Conservation (phyloP, 2,113 vertebrate species). For the Philantomba maxwellii region DNA sequence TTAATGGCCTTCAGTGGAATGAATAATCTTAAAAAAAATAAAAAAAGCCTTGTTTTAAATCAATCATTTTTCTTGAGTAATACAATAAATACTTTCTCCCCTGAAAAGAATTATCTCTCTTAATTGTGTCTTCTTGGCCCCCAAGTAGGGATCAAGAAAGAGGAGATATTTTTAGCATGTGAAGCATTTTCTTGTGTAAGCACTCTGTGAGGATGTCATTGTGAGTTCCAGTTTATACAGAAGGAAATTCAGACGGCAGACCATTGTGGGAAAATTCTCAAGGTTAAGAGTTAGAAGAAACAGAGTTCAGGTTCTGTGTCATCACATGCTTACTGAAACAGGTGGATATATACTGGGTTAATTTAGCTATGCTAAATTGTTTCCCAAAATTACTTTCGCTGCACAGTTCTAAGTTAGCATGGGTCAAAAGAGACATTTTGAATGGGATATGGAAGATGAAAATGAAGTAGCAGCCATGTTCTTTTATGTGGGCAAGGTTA, state of each 20-base stretch:
- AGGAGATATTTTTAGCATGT: not conserved
- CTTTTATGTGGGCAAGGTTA: not conserved
- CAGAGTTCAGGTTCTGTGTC: not conserved
- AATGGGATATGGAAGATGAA: not conserved
- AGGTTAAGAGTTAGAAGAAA: not conserved
- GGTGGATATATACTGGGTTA: not conserved
- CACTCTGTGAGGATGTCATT: not conserved
- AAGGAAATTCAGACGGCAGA: not conserved
- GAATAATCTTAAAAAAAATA: constrained; percentile 19
- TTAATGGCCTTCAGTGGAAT: constrained; percentile 17
- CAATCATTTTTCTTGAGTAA: not conserved
- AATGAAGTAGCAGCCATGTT: not conserved
- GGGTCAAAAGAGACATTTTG: not conserved
- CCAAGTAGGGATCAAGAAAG: not conserved
- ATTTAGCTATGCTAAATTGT: not conserved
- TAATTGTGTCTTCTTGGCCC: not conserved
- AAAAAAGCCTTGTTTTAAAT: not conserved
- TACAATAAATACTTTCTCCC: not conserved
- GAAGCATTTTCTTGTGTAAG: not conserved
- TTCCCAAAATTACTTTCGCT: not conserved
- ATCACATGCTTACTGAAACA: not conserved
- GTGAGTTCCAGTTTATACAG: not conserved
- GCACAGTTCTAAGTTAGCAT: not conserved
- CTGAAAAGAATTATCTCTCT: not conserved
- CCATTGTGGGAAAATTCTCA: not conserved